Evolutionary conservation across 2,113 vertebrate genomes (phyloP).

Genomic region (Takifugu flavidus): DNA sequence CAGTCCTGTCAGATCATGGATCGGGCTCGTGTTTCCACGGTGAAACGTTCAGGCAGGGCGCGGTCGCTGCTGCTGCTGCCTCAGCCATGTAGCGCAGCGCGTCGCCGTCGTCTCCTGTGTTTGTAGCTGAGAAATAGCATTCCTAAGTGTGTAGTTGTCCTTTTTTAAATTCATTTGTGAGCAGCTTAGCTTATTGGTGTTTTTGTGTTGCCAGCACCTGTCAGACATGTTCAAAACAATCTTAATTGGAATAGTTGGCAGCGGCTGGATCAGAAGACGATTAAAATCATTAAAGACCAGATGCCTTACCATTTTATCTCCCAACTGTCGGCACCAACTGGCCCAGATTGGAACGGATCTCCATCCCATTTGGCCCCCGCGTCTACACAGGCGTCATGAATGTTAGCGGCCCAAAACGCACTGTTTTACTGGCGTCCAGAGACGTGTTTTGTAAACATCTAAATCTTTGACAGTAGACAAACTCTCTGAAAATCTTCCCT

Average conservation of each 20-base stretch:
- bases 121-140: not conserved
- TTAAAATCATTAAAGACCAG: conserved; percentile 47
- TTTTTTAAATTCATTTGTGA: not conserved
- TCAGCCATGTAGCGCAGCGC: too few relatives aligned
- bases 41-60: too few relatives aligned
- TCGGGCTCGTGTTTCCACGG: too few relatives aligned
- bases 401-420: conserved; percentile 9
- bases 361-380: conserved; percentile 26
- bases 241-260: conserved; percentile 41
- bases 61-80: too few relatives aligned
- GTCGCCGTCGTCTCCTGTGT: too few relatives aligned
- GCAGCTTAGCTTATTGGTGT: conserved; percentile 15
- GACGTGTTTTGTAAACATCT: not conserved
- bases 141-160: not conserved
- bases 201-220: conserved; percentile 37
- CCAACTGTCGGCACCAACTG: conserved; percentile 48
- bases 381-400: conserved; percentile 5
- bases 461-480: not conserved
- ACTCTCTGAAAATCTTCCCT: not conserved
- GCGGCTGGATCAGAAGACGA: conserved; percentile 37
- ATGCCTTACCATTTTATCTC: conserved; percentile 49
- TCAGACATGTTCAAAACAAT: conserved; percentile 36
- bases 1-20: too few relatives aligned
- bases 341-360: conserved; percentile 21
- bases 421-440: not conserved